Evolutionary conservation across 2,113 vertebrate species (phyloP).

Genomic region (Syrrhaptes paradoxus): DNA sequence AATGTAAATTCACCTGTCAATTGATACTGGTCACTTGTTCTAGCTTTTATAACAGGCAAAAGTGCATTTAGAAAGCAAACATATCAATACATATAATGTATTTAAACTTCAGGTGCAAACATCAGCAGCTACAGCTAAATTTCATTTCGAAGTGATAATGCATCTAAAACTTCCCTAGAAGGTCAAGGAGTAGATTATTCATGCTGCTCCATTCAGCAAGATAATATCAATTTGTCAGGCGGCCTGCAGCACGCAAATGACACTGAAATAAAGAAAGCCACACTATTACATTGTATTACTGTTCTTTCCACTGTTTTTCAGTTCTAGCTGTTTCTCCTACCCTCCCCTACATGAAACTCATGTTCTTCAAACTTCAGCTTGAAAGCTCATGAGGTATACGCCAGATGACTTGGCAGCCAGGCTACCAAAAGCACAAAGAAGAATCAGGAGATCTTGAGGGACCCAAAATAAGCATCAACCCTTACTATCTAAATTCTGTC

Average conservation of each 20-base stretch:
- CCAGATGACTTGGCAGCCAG: neutral
- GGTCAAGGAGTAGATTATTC: neutral
- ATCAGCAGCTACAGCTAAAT: neutral
- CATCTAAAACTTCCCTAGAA: neutral
- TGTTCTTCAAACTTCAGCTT: neutral
- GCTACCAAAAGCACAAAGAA: neutral
- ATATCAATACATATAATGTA: neutral
- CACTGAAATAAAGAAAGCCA: neutral
- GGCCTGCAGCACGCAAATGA: neutral
- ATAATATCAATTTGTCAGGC: neutral
- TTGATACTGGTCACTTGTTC: neutral
- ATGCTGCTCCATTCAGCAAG: neutral
- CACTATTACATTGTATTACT: neutral
- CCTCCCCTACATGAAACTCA: neutral
- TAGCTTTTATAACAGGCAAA: neutral
- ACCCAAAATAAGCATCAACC: neutral
- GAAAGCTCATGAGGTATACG: neutral
- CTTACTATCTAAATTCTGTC: neutral
- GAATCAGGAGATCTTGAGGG: neutral
- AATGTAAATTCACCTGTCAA: neutral
- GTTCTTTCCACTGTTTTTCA: neutral
- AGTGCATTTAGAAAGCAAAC: neutral
- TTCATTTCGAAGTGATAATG: neutral
- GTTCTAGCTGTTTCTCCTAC: neutral
- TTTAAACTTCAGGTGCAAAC: neutral